These are phyloP conservation scores for Ageneiosus marmoratus DNA, from an alignment of 2,113 vertebrate species.

Conservation along the genomic window DNA sequence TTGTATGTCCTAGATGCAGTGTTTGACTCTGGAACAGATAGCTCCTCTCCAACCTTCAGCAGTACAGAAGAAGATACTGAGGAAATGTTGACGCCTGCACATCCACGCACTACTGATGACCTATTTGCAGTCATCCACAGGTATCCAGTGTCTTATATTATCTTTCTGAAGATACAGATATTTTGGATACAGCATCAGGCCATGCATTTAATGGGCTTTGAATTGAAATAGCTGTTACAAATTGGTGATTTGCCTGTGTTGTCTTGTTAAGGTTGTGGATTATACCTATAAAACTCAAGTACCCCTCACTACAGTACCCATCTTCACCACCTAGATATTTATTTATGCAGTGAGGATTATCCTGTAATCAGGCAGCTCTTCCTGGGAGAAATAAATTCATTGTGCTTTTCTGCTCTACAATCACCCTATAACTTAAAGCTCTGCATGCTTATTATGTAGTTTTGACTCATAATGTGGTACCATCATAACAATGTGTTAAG, in stretches of 20 bases:
- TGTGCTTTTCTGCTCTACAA: background rate
- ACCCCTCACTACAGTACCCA: background rate
- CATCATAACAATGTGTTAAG: background rate
- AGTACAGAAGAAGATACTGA: slow-evolving; percentile 65
- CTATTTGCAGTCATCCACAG: slow-evolving; percentile 95
- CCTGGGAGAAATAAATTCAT: background rate
- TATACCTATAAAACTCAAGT: background rate
- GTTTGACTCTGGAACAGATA: slow-evolving; percentile 67
- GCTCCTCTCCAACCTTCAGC: slow-evolving; percentile 57
- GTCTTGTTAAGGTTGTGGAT: slow-evolving; percentile 15
- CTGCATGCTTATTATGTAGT: background rate
- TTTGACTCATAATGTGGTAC: background rate
- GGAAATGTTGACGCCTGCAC: slow-evolving; percentile 71
- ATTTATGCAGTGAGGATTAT: background rate
- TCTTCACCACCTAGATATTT: background rate
- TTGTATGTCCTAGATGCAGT: slow-evolving; percentile 66
- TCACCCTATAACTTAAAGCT: background rate
- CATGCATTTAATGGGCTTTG: slow-evolving; percentile 3
- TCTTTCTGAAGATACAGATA: background rate
- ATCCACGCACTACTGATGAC: slow-evolving; percentile 88
- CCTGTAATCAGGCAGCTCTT: background rate
- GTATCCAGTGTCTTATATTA: slow-evolving; percentile 64
- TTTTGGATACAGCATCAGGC: background rate
- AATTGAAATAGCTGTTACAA: slow-evolving; percentile 71
- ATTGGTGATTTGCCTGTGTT: slow-evolving; percentile 63